Evolutionary conservation across 2,888 invertebrate genomes (phyloP), one percentile per base, ranked within the genome.

Genomic region (Neoascia interrupta): DNA sequence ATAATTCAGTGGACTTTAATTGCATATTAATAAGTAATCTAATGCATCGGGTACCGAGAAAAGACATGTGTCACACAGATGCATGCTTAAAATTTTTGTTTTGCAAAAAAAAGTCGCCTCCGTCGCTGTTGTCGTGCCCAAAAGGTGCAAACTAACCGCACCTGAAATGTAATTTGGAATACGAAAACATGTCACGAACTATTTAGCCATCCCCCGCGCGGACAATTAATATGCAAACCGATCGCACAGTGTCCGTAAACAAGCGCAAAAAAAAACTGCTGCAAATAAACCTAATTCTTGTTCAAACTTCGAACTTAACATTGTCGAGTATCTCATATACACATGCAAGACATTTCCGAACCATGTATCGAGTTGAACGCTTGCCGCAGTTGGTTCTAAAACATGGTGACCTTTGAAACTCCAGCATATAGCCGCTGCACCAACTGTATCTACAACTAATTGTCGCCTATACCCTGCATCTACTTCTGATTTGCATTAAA

Each of bases 131-230:
- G 61, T 54, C 64, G 64, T 73, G 73, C 64, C 64, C 64, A 58
- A 64, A 58, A 73, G 64, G 73, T 72, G 70, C 63, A 70, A 60
- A 70, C 39, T 39, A 47, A 72, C 70, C 73, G 58, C 73, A 73
- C 73, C 73, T 73, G 64, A 64, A 73, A 64, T 73, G 43, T 73
- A 64, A 51, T 64, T 64, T 41, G 58, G 64, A 64, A 64, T 73
- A 56, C n/a, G 43, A 64, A 73, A 73, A 58, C 64, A 73, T 58
- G 36, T 73, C 64, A 64, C 56, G 56, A 73, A 64, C 58, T 15
- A 73, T 73, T 73, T n/a, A n/a, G n/a, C n/a, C 73, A 73, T 73
- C 73, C 58, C 56, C 49, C 16, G 18, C 31, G 13, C 13, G 31
- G 3, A 31, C 34, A 5, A 53, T 70, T 54, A 61, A 70, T 70